Conservation (phyloP, 1,140 invertebrate species). For the Trichomalopsis sarcophagae region DNA sequence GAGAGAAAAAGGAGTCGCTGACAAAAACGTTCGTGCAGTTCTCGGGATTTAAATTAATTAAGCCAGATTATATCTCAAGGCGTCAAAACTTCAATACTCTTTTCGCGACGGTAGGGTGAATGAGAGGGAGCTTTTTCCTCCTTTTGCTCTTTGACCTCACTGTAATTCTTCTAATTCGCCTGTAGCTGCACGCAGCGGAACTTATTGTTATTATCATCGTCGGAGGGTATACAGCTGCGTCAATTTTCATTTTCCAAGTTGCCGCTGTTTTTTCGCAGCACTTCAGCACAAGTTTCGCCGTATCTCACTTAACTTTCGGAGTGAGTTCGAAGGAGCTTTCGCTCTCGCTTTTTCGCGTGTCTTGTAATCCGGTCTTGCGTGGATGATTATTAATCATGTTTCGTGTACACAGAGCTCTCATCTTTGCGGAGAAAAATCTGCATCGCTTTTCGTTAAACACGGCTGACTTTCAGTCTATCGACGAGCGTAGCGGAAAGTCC, state of each 20-base stretch:
- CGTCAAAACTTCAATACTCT: conserved; percentile 58
- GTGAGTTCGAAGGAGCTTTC: background rate
- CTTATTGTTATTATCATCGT: background rate
- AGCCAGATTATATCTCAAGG: conserved; percentile 59
- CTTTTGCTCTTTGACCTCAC: conserved; percentile 18
- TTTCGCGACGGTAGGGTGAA: conserved; percentile 20
- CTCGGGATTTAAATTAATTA: conserved; percentile 62
- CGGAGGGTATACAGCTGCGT: conserved; percentile 39
- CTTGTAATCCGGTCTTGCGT: background rate
- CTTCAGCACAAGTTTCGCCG: background rate
- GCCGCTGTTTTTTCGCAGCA: background rate
- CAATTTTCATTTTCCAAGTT: conserved; percentile 63
- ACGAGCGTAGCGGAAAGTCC: background rate
- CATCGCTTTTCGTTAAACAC: background rate
- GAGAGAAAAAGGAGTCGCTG: conserved; percentile 1
- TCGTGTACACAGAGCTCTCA: no score
- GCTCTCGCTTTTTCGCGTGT: no score
- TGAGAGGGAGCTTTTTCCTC: background rate
- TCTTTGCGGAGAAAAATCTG: background rate
- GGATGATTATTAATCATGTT: background rate
- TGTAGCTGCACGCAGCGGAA: conserved; percentile 37
- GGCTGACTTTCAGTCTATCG: background rate
- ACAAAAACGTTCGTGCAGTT: conserved; percentile 8
- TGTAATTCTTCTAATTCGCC: conserved; percentile 62
- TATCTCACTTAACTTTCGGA: background rate